Conservation (phyloP, 2,888 invertebrate genomes). For the Acronicta leporina region DNA sequence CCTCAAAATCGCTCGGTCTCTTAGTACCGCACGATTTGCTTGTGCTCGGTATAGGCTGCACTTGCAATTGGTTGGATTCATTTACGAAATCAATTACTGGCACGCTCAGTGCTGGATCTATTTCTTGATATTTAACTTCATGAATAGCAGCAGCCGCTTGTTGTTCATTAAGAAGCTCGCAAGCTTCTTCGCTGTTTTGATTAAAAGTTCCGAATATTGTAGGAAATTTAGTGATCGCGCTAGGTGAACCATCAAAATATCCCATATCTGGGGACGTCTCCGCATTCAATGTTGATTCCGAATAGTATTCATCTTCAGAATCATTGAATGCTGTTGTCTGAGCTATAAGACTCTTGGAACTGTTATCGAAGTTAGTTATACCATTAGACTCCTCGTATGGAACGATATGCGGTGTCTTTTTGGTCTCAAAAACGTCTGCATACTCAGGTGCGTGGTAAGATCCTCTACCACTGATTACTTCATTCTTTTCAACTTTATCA, state of each 20-base stretch:
- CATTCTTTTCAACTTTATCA: slow-evolving; percentile 1
- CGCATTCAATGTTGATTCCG: slow-evolving; percentile 8
- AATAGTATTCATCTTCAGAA: slow-evolving; percentile 8
- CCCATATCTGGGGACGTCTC: slow-evolving; percentile 13
- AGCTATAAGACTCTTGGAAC: neutral
- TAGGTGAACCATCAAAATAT: slow-evolving; percentile 22
- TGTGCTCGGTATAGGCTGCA: slow-evolving; percentile 25
- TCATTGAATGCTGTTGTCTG: neutral
- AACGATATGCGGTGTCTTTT: slow-evolving; percentile 1
- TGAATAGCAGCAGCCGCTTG: neutral
- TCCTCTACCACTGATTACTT: neutral
- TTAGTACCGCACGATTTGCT: slow-evolving; percentile 51
- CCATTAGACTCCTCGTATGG: slow-evolving; percentile 9
- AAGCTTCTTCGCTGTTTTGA: slow-evolving; percentile 3
- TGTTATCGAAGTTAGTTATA: slow-evolving; percentile 9
- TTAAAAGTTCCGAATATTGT: slow-evolving; percentile 13
- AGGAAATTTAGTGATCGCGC: slow-evolving; percentile 16
- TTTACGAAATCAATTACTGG: neutral
- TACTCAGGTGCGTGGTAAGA: neutral
- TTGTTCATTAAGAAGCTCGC: neutral
- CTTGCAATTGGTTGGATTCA: slow-evolving; percentile 4
- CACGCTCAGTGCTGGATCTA: slow-evolving; percentile 1
- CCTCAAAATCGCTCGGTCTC: slow-evolving; percentile 52
- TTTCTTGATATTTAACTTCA: neutral
- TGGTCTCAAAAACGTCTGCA: neutral